Evolutionary conservation across 2,888 invertebrate genomes (phyloP).

Genomic region (Capitulum mitella): DNA sequence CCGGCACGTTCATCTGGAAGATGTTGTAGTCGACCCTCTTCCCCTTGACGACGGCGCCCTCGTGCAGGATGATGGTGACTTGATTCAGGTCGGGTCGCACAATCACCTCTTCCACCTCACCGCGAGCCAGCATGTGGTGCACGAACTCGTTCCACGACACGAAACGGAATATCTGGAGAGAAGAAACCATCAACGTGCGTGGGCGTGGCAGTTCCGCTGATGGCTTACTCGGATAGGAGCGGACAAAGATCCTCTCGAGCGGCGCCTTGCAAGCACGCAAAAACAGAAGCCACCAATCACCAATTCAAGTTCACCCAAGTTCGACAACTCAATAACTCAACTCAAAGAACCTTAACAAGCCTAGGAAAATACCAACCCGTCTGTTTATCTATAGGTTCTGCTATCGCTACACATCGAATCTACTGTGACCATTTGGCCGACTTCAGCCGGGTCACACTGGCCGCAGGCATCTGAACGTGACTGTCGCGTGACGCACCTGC

Average conservation of each 20-base stretch:
- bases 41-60: constrained; percentile 80
- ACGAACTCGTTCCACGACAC: constrained; percentile 97
- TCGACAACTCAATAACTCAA: background rate
- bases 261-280: too few species aligned
- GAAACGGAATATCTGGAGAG: constrained; percentile 54
- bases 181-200: too few species aligned
- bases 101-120: constrained; percentile 83
- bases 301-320: background rate
- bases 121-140: constrained; percentile 85
- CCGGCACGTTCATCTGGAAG: constrained; percentile 62
- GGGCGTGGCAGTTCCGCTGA: too few species aligned
- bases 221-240: too few species aligned
- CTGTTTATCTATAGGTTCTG: background rate
- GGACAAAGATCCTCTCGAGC: too few species aligned
- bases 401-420: too few species aligned
- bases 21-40: constrained; percentile 42
- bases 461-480: background rate
- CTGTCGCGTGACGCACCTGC: constrained; percentile 46
- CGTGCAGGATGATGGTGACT: constrained; percentile 73
- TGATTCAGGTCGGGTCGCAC: constrained; percentile 76
- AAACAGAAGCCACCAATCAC: too few species aligned
- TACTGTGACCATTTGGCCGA: too few species aligned
- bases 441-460: too few species aligned
- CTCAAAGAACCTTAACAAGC: background rate
- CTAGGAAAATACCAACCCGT: background rate